Base-by-base conservation (phyloP, 1,140 invertebrate species). In the Drosophila albomicans region DNA sequence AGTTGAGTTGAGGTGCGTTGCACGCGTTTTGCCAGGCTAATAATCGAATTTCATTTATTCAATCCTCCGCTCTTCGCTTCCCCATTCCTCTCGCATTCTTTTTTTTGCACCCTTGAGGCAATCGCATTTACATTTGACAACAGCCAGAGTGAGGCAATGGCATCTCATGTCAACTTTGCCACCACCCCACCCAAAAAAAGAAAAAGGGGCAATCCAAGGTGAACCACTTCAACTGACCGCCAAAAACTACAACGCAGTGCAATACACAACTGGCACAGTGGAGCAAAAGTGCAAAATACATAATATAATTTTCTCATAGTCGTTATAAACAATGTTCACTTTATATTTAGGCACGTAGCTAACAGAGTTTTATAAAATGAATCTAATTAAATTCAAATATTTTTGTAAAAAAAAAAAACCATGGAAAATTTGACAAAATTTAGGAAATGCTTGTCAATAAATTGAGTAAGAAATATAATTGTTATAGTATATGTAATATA, bases 1-100 rank as follows among this genome's bases (percentile, higher is more conserved):
- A 32, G 20, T 25, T 25, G 20, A 4, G 20, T 25, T 25, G 3
- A 32, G 35, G 7, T 38, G 35, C 30, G 46, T 25, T 52, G 7
- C 41, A 57, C 41, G 54, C 67, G 30, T 51, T 57, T 11, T 10
- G 49, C 32, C 20, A 25, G 66, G 76, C 75, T 87, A 79, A 87
- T 87, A 87, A 87, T 88, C 84, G 76, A 82, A 79, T 79, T 64
- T 52, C 52, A 64, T 75, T 59, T 43, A 57, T 61, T 68, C 25
- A 20, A 6, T 15, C 45, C 13, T 1, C 8, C 10, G 25, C 11
- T 25, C 10, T 38, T 35, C 1, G 30, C 8, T 2, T 45, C 32
- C 4, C 7, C 48, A 11, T 51, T 51, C 7, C 15, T 49, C 11
- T 56, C 6, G 5, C 15, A 16, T 8, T 38, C 30, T 49, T 51